A percentile compares a stretch with the other conserved stretches of the same genome.
phyloP scores from a whole-genome alignment of 2,113 vertebrate genomes.

The Hiodon alosoides region DNA sequence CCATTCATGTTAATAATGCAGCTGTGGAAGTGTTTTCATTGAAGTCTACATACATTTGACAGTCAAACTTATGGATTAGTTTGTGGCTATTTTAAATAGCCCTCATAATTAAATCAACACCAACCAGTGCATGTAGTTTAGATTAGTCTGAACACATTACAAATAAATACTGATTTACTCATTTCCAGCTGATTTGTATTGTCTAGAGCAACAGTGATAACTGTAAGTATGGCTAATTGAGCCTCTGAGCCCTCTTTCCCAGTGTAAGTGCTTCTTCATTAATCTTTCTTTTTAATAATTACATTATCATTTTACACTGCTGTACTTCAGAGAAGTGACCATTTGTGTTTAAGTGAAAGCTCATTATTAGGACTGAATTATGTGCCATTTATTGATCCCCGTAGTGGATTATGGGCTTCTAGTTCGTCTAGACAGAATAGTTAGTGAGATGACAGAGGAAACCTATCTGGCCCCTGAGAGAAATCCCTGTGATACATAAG shows the following conservation, averaged over 20 bases:
- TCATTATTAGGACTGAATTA: conserved; percentile 99
- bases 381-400: conserved; percentile 99
- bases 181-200: conserved; percentile 66
- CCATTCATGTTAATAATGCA: no score
- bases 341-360: conserved; percentile 99
- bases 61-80: neutral
- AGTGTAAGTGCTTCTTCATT: conserved; percentile 90
- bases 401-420: conserved; percentile 98
- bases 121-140: conserved; percentile 16
- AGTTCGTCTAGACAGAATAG: conserved; percentile 99
- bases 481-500: conserved; percentile 84
- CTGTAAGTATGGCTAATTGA: conserved; percentile 71
- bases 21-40: neutral
- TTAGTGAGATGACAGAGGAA: conserved; percentile 99
- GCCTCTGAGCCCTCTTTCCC: conserved; percentile 39
- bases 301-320: conserved; percentile 98
- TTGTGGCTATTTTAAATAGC: conserved; percentile 16
- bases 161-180: conserved; percentile 58
- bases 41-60: conserved; percentile 2
- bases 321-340: conserved; percentile 87
- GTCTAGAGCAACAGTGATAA: conserved; percentile 70
- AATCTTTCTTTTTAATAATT: conserved; percentile 99
- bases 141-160: conserved; percentile 40
- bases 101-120: conserved; percentile 13
- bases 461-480: conserved; percentile 91